These are phyloP conservation scores for Phocides pigmalion DNA, from an alignment of 1,140 invertebrate species.

Conservation along the genomic window DNA sequence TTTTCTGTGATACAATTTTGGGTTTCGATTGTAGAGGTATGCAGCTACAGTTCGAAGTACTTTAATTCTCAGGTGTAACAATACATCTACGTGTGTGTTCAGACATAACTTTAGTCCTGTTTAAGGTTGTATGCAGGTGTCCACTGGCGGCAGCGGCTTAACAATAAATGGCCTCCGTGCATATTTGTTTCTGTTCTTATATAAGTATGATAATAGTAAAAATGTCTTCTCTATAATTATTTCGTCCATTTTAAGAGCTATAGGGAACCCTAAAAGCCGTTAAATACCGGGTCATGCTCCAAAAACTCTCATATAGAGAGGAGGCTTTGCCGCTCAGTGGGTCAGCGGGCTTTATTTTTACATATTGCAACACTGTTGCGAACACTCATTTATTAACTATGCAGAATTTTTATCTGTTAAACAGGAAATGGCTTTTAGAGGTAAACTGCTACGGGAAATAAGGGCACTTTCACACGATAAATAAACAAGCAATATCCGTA, in stretches of 20 bases:
- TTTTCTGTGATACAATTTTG: too few species aligned
- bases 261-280: slow-evolving; percentile 9
- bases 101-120: too few species aligned
- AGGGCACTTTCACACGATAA: not conserved
- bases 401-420: slow-evolving; percentile 31
- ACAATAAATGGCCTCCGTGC: too few species aligned
- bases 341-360: slow-evolving; percentile 29
- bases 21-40: too few species aligned
- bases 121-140: too few species aligned
- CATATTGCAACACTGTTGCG: slow-evolving; percentile 29
- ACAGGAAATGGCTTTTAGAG: slow-evolving; percentile 18
- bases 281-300: slow-evolving; percentile 25
- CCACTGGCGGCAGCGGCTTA: too few species aligned
- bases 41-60: too few species aligned
- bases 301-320: slow-evolving; percentile 25
- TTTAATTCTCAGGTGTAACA: too few species aligned
- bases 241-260: not conserved
- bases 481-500: too few species aligned
- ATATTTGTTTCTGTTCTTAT: too few species aligned
- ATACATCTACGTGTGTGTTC: too few species aligned
- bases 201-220: too few species aligned
- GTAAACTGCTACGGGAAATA: not conserved
- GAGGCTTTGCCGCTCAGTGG: slow-evolving; percentile 16
- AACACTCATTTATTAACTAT: slow-evolving; percentile 32
- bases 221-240: not conserved